Base-by-base conservation (phyloP, 2,888 invertebrate species). In the Trilocha varians region DNA sequence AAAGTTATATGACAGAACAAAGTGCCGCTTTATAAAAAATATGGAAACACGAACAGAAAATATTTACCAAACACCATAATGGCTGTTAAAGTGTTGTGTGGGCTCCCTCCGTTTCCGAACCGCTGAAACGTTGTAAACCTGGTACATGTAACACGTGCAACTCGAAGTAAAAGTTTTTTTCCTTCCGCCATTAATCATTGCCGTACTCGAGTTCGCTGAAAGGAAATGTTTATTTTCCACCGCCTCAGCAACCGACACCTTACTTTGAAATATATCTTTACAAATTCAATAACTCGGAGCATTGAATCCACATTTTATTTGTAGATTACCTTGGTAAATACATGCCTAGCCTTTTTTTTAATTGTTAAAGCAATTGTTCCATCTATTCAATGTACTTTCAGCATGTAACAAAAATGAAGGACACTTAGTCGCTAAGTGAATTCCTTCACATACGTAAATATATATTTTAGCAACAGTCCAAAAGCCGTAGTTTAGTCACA, bases 121-220 rank as follows among this genome's bases (percentile, higher is more conserved):
- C 39, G 15, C 40, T 43, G 38, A 9, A 25, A 25, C 2, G 25
- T 25, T 35, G 50, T 48, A 50, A 48, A 53, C 41, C 50, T 53
- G 55, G 52, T 50, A 55, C 44, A 41, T 44, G 39, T 34, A 47
- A 49, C 48, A 53, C 55, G 53, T 52, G 51, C 54, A 45, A 44
- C 49, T 40, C 39, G 44, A 47, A 49, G 50, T 45, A 47, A 53
- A 57, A 56, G 44, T 57, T 56, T 61, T n/a, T 57, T 55, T 52
- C 51, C 36, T 16, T 41, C 46, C 44, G 44, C 46, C 70, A 73
- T 74, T 67, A 65, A 71, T 73, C 74, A 74, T 66, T 62, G 61
- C 59, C 57, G 51, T 65, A 65, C 57, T 65, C 55, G 44, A 47
- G 40, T 43, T 40, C 53, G 46, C 49, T 54, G 45, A 54, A 49